Evolutionary conservation across 2,113 vertebrate species (phyloP).

Genomic region (Anoplopoma fimbria): DNA sequence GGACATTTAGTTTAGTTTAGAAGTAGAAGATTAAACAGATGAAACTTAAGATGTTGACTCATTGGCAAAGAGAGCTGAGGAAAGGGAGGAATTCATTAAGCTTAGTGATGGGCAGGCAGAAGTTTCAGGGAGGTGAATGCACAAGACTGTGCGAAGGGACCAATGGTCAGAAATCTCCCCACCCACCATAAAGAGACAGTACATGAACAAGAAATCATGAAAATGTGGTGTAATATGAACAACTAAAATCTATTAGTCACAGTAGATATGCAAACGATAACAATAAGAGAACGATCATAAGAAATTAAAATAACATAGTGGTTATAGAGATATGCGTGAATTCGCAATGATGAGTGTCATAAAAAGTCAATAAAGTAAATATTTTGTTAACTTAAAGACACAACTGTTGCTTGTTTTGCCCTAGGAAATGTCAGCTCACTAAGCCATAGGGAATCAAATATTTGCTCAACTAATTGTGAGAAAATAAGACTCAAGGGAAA

Average conservation of each 20-base stretch:
- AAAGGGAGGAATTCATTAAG: not conserved
- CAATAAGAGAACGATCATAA: not conserved
- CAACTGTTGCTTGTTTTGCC: too few relatives aligned
- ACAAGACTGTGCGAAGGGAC: constrained; percentile 7
- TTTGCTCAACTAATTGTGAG: too few relatives aligned
- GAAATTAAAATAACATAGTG: not conserved
- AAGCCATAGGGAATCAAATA: too few relatives aligned
- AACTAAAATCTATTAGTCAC: not conserved
- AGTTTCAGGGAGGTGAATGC: constrained; percentile 5
- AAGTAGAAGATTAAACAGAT: not conserved
- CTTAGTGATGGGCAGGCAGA: not conserved
- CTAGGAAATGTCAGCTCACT: too few relatives aligned
- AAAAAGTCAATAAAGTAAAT: not conserved
- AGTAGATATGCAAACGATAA: not conserved
- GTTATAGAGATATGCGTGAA: not conserved
- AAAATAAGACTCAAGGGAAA: too few relatives aligned
- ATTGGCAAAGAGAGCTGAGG: not conserved
- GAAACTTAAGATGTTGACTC: not conserved
- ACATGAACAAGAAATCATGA: not conserved
- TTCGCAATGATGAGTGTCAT: not conserved
- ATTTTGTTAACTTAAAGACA: too few relatives aligned
- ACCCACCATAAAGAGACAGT: constrained; percentile 27
- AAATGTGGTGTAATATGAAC: not conserved
- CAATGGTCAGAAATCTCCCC: constrained; percentile 21
- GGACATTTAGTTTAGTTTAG: not conserved